These are phyloP conservation scores for Pterocles orientalis DNA, from an alignment of 2,113 vertebrate species.

Conservation along the genomic window DNA sequence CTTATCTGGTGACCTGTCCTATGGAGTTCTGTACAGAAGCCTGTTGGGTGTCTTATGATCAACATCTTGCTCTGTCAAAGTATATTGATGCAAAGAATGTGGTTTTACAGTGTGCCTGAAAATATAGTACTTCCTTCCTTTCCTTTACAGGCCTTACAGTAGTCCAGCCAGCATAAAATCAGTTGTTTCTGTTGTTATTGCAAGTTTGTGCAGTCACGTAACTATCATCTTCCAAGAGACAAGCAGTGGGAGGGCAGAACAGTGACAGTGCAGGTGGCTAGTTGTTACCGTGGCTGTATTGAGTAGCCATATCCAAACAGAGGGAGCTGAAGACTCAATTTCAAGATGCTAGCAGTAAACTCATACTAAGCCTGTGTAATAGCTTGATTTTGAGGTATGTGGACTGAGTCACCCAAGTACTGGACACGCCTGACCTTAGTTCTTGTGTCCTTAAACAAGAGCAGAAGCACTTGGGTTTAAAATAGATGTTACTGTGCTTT, in stretches of 20 bases:
- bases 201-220: not conserved
- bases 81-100: rapidly evolving
- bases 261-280: not conserved
- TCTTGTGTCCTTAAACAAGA: not conserved
- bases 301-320: not conserved
- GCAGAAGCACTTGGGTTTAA: not conserved
- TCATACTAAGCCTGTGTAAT: not conserved
- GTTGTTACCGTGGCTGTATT: not conserved
- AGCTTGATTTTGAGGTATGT: not conserved
- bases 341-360: not conserved
- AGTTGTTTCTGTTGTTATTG: not conserved
- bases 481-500: not conserved
- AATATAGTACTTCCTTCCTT: not conserved
- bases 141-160: not conserved
- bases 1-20: not conserved
- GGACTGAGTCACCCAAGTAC: not conserved
- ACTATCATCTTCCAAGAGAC: not conserved
- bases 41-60: not conserved
- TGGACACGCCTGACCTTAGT: not conserved
- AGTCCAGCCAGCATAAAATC: not conserved
- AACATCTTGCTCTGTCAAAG: not conserved
- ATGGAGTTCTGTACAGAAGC: not conserved
- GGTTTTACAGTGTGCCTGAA: not conserved
- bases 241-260: not conserved
- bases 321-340: not conserved